Evolutionary conservation across 2,888 invertebrate genomes (phyloP), one percentile per base, ranked within the genome.

Genomic region (Parapristionchus giblindavisi): DNA sequence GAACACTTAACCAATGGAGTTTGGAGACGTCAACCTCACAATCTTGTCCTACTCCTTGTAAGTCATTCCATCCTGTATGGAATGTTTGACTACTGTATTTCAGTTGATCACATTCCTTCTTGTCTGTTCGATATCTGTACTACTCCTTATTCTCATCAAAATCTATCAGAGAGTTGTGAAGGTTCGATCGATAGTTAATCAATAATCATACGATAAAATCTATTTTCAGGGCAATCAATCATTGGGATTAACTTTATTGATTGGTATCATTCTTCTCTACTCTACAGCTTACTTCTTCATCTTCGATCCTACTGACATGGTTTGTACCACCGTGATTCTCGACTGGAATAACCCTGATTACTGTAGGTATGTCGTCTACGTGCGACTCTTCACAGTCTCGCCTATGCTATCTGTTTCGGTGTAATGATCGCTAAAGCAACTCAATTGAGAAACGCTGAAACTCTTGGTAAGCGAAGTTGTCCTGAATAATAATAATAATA

Each of bases 371-470:
- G 83, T 70, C 77, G 83, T 52, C 54, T 80, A 40, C 81, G 86
- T 38, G 81, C 83, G 6, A 77, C 84, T 38, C 74, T 85, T 14
- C 84, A 85, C 72, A 79, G 83, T 66, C 66, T 87, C 6, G 81
- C 83, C 21, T 87, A 88, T 77, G 75, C 82, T 11, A 75, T 86
- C 40, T 87, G 87, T 73, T 87, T 87, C 72, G 87, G 87, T 54
- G 87, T 87, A 4, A 84, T 87, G 77, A 81, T 88, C 27, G 84
- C 85, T n/a, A 87, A 87, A 70, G 87, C 86, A 2, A 80, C 83
- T 5, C 87, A 86, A 68, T 80, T 87, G 52, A 74, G 84, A 38
- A 88, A 87, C 75, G 83, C 85, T 3, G 86, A 87, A 72, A 83
- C 85, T 17, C 79, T 87, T 29, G 79, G 82, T 68, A n/a, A 34